These are phyloP conservation scores for Cavia aperea DNA, from an alignment of 2,113 vertebrate species.

Conservation along the genomic window DNA sequence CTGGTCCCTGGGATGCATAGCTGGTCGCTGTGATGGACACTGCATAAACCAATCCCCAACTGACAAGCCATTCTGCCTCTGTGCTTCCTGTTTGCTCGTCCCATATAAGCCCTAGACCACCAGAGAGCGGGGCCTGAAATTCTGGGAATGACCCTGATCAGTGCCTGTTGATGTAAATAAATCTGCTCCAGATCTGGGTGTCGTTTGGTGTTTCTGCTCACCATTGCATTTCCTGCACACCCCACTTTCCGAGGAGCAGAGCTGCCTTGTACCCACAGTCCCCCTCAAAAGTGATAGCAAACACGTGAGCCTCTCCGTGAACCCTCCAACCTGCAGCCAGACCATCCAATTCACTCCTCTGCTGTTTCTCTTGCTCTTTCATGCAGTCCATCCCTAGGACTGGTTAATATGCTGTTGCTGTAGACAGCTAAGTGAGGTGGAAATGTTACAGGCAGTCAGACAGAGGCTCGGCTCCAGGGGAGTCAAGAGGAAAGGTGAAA, in stretches of 20 bases:
- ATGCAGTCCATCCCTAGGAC: not conserved
- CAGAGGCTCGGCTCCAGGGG: not conserved
- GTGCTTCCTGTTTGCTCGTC: not conserved
- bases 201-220: not conserved
- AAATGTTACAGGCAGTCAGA: not conserved
- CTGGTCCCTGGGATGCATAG: not conserved
- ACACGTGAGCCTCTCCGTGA: not conserved
- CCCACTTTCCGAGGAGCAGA: not conserved
- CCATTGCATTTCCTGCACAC: not conserved
- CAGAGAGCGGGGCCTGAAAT: not conserved
- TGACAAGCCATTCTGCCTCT: not conserved
- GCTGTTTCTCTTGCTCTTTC: not conserved
- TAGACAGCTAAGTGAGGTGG: not conserved
- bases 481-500: not conserved
- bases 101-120: not conserved
- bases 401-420: not conserved
- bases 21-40: no score
- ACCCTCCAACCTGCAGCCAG: not conserved
- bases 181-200: not conserved
- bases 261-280: no score
- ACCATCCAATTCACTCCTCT: not conserved
- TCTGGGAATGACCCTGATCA: not conserved
- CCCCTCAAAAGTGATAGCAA: not conserved
- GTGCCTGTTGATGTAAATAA: rapidly evolving
- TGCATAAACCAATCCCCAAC: not conserved